Evolutionary conservation across 1,140 invertebrate genomes (phyloP).

Genomic region (Calephelis nemesis): DNA sequence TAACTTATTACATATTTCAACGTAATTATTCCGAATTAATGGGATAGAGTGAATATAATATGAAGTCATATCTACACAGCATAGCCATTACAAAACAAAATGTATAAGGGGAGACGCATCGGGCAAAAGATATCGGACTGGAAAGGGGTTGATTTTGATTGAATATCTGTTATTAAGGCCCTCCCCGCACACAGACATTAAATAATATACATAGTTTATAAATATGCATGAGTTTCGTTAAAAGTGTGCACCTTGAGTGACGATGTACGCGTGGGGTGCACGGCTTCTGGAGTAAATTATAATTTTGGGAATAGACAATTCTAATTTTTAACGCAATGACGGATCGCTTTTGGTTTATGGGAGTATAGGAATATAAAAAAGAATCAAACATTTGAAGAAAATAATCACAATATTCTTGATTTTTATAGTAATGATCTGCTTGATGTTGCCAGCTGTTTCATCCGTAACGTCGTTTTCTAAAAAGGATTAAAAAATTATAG

Average conservation of each 20-base stretch:
- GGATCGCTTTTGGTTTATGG: too few species aligned
- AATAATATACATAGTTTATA: constrained; percentile 72
- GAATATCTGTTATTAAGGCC: constrained; percentile 76
- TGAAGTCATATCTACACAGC: constrained; percentile 38
- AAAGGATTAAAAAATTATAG: too few species aligned
- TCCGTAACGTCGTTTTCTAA: too few species aligned
- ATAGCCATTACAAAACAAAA: constrained; percentile 55
- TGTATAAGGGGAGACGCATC: constrained; percentile 56
- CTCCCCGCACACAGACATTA: constrained; percentile 67
- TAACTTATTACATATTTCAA: not conserved
- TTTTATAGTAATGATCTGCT: too few species aligned
- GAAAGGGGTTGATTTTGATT: constrained; percentile 75
- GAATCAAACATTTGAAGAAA: too few species aligned
- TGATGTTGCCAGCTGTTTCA: too few species aligned
- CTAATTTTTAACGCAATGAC: not conserved
- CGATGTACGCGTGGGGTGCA: constrained; percentile 29
- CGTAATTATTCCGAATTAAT: not conserved
- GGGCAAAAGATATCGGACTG: constrained; percentile 67
- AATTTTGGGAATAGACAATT: constrained; percentile 13
- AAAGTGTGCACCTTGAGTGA: constrained; percentile 47
- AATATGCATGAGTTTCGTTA: constrained; percentile 76
- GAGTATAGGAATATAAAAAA: too few species aligned
- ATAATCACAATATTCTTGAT: too few species aligned
- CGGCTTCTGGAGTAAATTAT: constrained; percentile 16
- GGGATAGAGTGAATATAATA: constrained; percentile 27